A percentile compares a stretch with the other conserved stretches of the same genome.
Evolutionary conservation across 2,888 invertebrate species (phyloP).

Genomic region (Rhagium mordax): DNA sequence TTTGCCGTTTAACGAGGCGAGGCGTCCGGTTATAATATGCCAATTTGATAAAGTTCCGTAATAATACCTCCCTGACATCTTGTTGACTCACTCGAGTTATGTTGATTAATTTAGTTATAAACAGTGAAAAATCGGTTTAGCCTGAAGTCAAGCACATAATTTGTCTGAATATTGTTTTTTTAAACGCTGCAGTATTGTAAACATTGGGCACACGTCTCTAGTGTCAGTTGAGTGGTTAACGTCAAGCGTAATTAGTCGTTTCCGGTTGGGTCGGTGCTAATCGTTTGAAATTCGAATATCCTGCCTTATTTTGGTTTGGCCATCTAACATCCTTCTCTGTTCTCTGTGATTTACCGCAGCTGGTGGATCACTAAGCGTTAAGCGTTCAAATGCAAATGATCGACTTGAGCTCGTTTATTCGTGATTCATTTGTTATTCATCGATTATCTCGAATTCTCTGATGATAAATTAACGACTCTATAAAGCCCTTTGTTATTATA

Average conservation of each 20-base stretch:
- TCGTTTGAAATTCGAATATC: constrained; percentile 69
- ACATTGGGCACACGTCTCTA: constrained; percentile 62
- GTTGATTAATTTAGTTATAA: neutral
- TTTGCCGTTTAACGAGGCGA: neutral
- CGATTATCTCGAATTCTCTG: constrained; percentile 53
- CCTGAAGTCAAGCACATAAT: constrained; percentile 8
- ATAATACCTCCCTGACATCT: neutral
- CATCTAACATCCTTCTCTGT: constrained; percentile 59
- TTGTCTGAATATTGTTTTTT: constrained; percentile 42
- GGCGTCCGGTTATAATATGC: neutral
- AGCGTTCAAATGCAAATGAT: constrained; percentile 41
- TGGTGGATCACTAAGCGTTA: constrained; percentile 39
- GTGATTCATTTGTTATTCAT: constrained; percentile 57
- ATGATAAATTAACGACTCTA: constrained; percentile 52
- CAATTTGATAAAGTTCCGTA: neutral
- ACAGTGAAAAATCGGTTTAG: neutral
- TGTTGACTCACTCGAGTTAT: neutral
- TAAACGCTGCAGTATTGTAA: constrained; percentile 39
- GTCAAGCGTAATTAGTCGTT: constrained; percentile 69
- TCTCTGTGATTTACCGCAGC: constrained; percentile 49
- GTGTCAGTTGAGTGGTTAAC: constrained; percentile 67
- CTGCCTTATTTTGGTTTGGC: constrained; percentile 68
- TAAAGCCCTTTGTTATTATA: constrained; percentile 41
- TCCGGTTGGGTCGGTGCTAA: constrained; percentile 68
- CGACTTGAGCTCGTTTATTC: constrained; percentile 48